phyloP scores from a whole-genome alignment of 2,888 invertebrate genomes.

The Zhuqinia jingwanae region DNA sequence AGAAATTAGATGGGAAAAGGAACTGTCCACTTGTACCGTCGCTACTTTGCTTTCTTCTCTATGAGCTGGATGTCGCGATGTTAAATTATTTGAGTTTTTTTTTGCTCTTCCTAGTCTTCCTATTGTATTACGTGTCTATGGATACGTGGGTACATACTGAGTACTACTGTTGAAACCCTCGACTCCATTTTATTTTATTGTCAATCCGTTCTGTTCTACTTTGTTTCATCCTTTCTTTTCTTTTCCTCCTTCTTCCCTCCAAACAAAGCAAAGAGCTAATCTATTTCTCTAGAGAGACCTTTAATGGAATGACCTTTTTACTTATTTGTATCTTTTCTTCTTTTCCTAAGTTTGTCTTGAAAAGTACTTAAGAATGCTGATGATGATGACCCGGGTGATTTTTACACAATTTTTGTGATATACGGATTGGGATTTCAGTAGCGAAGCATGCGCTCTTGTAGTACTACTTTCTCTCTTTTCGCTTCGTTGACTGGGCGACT shows the following conservation, averaged over 20 bases:
- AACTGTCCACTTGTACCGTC: background rate
- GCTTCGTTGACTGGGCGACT: conserved; percentile 36
- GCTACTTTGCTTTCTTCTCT: conserved; percentile 4
- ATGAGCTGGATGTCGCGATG: too few species aligned
- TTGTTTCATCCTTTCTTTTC: conserved; percentile 28
- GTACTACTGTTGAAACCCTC: background rate
- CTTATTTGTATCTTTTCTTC: too few species aligned
- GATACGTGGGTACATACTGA: background rate
- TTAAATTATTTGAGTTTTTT: conserved; percentile 29
- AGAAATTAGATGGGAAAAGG: conserved; percentile 6
- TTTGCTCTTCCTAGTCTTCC: conserved; percentile 30
- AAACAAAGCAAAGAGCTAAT: conserved; percentile 17
- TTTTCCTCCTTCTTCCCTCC: background rate
- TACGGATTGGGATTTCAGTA: too few species aligned
- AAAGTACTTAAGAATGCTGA: background rate
- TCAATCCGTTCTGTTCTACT: conserved; percentile 42
- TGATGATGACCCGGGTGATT: too few species aligned
- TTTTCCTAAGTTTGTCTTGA: too few species aligned
- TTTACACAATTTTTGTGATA: background rate
- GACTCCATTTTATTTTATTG: conserved; percentile 19
- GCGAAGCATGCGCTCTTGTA: background rate
- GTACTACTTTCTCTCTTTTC: background rate
- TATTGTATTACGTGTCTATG: background rate
- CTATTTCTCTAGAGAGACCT: conserved; percentile 50
- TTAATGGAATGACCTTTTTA: conserved; percentile 64